These are phyloP conservation scores for Stenolophus ochropezus DNA, from an alignment of 2,888 invertebrate genomes.

Conservation along the genomic window DNA sequence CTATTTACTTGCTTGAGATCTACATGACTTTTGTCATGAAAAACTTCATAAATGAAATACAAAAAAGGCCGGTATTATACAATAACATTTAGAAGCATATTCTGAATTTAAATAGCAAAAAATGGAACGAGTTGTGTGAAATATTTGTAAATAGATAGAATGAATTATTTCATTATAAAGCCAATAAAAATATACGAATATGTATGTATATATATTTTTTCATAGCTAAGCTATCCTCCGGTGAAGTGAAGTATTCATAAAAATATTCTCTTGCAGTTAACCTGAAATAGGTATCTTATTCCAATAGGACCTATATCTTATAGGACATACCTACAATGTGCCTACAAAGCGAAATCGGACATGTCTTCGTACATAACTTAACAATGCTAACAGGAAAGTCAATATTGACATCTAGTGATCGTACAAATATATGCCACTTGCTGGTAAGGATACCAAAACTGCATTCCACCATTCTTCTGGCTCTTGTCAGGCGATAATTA, in stretches of 20 bases:
- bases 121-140: too few relatives aligned
- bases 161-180: too few relatives aligned
- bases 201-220: too few relatives aligned
- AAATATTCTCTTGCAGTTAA: constrained; percentile 62
- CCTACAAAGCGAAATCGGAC: constrained; percentile 55
- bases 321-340: constrained; percentile 39
- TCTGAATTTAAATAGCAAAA: too few relatives aligned
- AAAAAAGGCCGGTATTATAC: too few relatives aligned
- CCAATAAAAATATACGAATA: too few relatives aligned
- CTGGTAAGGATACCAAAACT: constrained; percentile 63
- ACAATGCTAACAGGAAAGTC: constrained; percentile 65
- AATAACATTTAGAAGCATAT: too few relatives aligned
- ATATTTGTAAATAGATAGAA: too few relatives aligned
- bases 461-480: constrained; percentile 60
- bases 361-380: constrained; percentile 62
- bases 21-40: too few relatives aligned
- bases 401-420: constrained; percentile 65
- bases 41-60: too few relatives aligned
- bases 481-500: constrained; percentile 52
- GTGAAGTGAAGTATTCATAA: constrained; percentile 63
- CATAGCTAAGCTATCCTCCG: constrained; percentile 61
- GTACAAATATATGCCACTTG: constrained; percentile 68
- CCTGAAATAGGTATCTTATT: constrained; percentile 53
- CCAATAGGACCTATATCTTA: constrained; percentile 18
- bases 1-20: too few relatives aligned